Conservation (phyloP, 2,113 vertebrate species). For the Callopanchax toddi region DNA sequence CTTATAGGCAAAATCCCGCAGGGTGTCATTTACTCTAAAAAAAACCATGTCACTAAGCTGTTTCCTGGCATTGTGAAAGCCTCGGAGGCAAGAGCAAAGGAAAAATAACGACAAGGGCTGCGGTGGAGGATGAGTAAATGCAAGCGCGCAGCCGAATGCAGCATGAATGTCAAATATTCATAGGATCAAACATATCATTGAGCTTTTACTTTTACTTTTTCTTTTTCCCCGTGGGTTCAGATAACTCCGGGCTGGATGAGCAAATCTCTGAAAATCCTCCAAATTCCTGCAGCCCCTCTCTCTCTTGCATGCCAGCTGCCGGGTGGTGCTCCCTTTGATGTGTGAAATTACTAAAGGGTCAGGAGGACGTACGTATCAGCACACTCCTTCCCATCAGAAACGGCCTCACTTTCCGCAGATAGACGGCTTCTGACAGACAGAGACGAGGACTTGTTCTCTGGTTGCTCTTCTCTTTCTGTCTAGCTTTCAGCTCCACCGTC, state of each 20-base stretch:
- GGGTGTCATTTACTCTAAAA: slow-evolving; percentile 60
- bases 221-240: slow-evolving; percentile 60
- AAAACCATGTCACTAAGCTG: slow-evolving; percentile 52
- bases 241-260: slow-evolving; percentile 71
- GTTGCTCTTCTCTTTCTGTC: slow-evolving; percentile 10
- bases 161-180: slow-evolving; percentile 80
- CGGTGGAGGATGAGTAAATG: slow-evolving; percentile 45
- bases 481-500: slow-evolving; percentile 18
- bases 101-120: slow-evolving; percentile 53
- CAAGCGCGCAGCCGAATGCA: slow-evolving; percentile 48
- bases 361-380: slow-evolving; percentile 59
- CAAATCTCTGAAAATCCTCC: slow-evolving; percentile 77
- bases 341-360: slow-evolving; percentile 71
- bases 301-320: slow-evolving; percentile 44
- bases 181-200: slow-evolving; percentile 79
- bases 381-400: slow-evolving; percentile 57
- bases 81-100: slow-evolving; percentile 39
- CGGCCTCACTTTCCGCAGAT: slow-evolving; percentile 53
- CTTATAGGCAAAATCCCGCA: slow-evolving; percentile 49
- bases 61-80: slow-evolving; percentile 48
- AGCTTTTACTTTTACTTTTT: slow-evolving; percentile 70
- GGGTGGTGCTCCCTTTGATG: slow-evolving; percentile 73
- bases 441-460: slow-evolving; percentile 67
- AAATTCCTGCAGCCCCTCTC: slow-evolving; percentile 64
- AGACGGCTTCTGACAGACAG: slow-evolving; percentile 69